These are phyloP conservation scores for Crotalus viridis DNA, from an alignment of 2,113 vertebrate species.

Conservation along the genomic window DNA sequence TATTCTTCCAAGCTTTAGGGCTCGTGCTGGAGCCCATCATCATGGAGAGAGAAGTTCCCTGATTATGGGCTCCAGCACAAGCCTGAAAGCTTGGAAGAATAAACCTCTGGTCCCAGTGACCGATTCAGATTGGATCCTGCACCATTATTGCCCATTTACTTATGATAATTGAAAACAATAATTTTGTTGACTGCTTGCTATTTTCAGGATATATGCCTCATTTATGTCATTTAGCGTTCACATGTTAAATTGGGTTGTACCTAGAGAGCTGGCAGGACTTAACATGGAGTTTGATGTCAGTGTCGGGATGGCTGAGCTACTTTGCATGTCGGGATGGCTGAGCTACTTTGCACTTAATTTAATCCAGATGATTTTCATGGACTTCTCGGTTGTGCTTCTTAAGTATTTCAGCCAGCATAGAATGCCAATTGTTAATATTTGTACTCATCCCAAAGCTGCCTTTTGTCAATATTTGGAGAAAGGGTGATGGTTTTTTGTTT, in stretches of 20 bases:
- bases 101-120: neutral
- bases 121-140: neutral
- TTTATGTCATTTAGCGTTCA: neutral
- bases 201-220: neutral
- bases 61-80: neutral
- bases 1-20: neutral
- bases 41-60: neutral
- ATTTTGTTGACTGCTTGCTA: neutral
- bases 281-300: neutral
- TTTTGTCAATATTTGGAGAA: neutral
- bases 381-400: neutral
- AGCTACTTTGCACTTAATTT: neutral
- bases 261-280: neutral
- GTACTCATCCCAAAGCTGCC: neutral
- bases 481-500: neutral
- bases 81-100: neutral
- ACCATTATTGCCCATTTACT: neutral
- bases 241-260: neutral
- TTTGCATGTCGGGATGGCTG: neutral
- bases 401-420: neutral
- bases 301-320: neutral
- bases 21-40: neutral
- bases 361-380: neutral
- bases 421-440: neutral
- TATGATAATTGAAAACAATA: neutral